Percentiles rank a stretch among this genome's conserved stretches.
phyloP scores from a whole-genome alignment of 2,888 invertebrate species.

The Pollenia griseotomentosa region DNA sequence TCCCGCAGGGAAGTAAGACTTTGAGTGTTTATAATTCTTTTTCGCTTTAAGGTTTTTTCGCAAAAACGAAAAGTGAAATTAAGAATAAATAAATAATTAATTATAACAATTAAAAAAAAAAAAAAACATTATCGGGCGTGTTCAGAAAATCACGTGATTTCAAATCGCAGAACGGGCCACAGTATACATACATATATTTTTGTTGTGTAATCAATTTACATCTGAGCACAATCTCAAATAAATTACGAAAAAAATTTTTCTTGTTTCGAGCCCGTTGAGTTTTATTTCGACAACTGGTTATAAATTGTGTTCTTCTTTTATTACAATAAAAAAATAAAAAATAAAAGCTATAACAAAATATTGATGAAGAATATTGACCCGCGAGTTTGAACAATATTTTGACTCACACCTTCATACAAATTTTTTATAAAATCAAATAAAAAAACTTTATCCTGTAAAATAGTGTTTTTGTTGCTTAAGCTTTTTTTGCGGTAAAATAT shows the following conservation, averaged over 20 bases:
- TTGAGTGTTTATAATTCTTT: too few relatives aligned
- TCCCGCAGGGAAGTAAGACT: too few relatives aligned
- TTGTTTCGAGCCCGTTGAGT: not conserved
- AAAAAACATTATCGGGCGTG: too few relatives aligned
- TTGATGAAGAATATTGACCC: constrained; percentile 63
- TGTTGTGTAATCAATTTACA: constrained; percentile 81
- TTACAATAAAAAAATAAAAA: constrained; percentile 1
- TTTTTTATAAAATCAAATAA: too few relatives aligned
- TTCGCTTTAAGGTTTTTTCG: too few relatives aligned
- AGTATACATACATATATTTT: constrained; percentile 17
- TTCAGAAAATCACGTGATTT: too few relatives aligned
- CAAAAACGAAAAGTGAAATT: too few relatives aligned
- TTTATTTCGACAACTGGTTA: not conserved
- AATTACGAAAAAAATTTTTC: not conserved
- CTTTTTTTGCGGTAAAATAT: too few relatives aligned
- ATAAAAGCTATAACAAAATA: not conserved
- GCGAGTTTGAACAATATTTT: constrained; percentile 35
- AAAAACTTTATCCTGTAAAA: too few relatives aligned
- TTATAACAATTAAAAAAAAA: not conserved
- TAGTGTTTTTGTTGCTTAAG: too few relatives aligned
- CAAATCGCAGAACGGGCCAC: too few relatives aligned
- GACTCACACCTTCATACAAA: not conserved
- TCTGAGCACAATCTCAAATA: constrained; percentile 65
- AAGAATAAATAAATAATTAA: too few relatives aligned
- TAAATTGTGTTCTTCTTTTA: not conserved